Evolutionary conservation across 2,113 vertebrate species (phyloP).

Genomic region (Grammomys dolichurus): DNA sequence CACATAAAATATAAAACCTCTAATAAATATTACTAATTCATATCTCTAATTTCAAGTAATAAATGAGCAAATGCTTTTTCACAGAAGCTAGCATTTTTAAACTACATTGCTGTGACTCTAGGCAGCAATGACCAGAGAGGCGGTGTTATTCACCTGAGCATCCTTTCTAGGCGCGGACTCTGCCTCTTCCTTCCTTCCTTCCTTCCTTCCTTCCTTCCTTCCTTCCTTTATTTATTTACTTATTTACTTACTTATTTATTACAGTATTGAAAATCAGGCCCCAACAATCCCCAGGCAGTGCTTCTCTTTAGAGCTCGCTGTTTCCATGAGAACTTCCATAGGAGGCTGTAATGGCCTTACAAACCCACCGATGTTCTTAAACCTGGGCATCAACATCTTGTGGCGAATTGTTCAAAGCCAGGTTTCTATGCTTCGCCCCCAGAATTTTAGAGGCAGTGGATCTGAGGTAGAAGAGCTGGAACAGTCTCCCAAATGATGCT

Average conservation of each 20-base stretch:
- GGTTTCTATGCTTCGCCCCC: fast-evolving
- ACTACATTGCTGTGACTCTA: not conserved
- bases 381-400: not conserved
- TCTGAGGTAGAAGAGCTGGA: not conserved
- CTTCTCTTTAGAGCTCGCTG: not conserved
- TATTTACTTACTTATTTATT: not conserved
- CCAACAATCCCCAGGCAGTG: no score
- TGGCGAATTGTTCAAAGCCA: not conserved
- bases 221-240: no score
- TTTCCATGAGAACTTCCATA: not conserved
- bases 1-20: not conserved
- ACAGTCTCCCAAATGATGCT: not conserved
- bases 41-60: not conserved
- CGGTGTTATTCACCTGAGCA: not conserved
- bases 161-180: not conserved
- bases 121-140: not conserved
- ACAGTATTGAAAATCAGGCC: not conserved
- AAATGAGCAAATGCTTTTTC: not conserved
- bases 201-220: no score
- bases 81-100: not conserved
- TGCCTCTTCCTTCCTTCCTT: not conserved
- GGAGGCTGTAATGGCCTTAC: not conserved
- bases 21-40: not conserved
- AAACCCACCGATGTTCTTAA: not conserved
- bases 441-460: no score